phyloP scores from a whole-genome alignment of 2,888 invertebrate species.

The Flexamia atlantica region DNA sequence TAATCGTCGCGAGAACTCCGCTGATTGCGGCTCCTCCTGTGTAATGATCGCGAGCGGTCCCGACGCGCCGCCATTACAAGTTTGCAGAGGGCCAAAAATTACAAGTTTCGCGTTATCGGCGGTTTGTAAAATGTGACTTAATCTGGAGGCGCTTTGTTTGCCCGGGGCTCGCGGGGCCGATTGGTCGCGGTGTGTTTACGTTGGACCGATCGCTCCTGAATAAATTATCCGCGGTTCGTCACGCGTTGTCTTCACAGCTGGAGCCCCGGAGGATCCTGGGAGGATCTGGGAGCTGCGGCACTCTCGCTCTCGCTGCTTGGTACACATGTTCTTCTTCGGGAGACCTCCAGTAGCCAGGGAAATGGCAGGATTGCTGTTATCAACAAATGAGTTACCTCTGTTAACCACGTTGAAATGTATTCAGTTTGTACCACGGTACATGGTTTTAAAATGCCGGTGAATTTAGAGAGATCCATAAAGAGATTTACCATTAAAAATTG shows the following conservation, averaged over 20 bases:
- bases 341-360: too few species aligned
- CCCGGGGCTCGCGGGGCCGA: not conserved
- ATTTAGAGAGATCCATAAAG: too few species aligned
- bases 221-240: constrained; percentile 45
- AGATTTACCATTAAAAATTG: too few species aligned
- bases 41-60: not conserved
- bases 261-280: constrained; percentile 21
- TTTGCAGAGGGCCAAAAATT: constrained; percentile 27
- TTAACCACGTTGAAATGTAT: too few species aligned
- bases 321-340: too few species aligned
- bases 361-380: too few species aligned
- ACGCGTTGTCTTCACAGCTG: constrained; percentile 33
- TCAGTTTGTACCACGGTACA: too few species aligned
- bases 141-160: constrained; percentile 5
- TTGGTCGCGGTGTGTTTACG: constrained; percentile 44
- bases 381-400: too few species aligned
- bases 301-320: not conserved
- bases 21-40: not conserved
- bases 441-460: too few species aligned
- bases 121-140: constrained; percentile 35
- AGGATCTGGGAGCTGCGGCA: too few species aligned
- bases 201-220: constrained; percentile 45
- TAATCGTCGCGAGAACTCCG: not conserved
- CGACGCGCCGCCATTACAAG: not conserved
- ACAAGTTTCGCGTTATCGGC: constrained; percentile 21